Evolutionary conservation across 2,113 vertebrate species (phyloP).

Genomic region (Miniopterus natalensis): DNA sequence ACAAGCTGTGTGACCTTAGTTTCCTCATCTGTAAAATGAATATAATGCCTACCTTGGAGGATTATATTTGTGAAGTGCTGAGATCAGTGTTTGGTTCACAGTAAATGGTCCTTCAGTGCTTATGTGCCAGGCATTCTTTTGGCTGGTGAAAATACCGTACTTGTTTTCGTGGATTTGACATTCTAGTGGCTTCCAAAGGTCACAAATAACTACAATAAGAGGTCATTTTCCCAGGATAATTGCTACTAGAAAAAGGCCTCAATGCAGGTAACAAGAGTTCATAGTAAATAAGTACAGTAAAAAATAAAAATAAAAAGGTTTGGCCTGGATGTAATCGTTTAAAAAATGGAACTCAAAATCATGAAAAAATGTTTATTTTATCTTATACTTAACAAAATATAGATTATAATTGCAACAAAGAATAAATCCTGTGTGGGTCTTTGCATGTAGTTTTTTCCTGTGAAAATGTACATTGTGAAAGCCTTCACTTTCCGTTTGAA

Average conservation of each 20-base stretch:
- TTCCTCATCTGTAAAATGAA: not conserved
- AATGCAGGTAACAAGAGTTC: not conserved
- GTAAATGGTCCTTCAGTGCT: not conserved
- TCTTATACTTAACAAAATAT: not conserved
- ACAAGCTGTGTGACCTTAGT: not conserved
- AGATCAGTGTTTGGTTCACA: too few species aligned
- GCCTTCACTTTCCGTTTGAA: not conserved
- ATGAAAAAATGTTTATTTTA: not conserved
- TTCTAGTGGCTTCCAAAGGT: not conserved
- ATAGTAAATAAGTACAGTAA: not conserved
- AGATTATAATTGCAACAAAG: not conserved
- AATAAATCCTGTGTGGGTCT: not conserved
- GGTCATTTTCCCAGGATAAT: not conserved
- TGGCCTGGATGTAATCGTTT: not conserved
- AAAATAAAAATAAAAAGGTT: not conserved
- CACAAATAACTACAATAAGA: not conserved
- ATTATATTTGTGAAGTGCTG: not conserved
- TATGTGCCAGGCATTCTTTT: not conserved
- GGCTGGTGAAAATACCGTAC: not conserved
- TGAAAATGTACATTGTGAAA: not conserved
- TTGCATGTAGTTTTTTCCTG: not conserved
- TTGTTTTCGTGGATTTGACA: not conserved
- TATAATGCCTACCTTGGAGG: not conserved
- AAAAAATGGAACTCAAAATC: not conserved
- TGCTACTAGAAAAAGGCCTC: not conserved